These are phyloP conservation scores for Drosophila glabriapex DNA, from an alignment of 2,888 invertebrate genomes.

Conservation along the genomic window DNA sequence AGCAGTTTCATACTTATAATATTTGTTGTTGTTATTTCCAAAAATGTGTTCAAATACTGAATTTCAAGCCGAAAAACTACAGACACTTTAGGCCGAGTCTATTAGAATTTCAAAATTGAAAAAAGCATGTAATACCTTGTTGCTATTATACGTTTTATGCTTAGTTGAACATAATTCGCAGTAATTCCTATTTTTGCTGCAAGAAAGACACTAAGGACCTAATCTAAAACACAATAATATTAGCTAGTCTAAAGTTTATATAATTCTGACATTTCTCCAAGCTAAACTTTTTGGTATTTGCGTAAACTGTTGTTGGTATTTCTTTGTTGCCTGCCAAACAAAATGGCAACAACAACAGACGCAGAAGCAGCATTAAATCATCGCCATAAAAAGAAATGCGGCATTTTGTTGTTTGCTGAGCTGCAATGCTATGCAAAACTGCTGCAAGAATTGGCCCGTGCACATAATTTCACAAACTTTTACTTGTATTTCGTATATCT, in stretches of 20 bases:
- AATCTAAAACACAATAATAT: background rate
- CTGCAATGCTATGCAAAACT: no score
- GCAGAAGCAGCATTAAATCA: slow-evolving; percentile 51
- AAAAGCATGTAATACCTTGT: background rate
- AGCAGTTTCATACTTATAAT: slow-evolving; percentile 59
- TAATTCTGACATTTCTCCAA: slow-evolving; percentile 21
- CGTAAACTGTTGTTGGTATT: slow-evolving; percentile 25
- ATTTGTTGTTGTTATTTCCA: slow-evolving; percentile 7
- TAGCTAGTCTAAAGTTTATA: slow-evolving; percentile 5
- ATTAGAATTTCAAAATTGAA: background rate
- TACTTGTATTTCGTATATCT: slow-evolving; percentile 32
- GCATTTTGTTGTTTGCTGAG: background rate
- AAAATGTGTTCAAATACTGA: slow-evolving; percentile 1
- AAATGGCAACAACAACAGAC: slow-evolving; percentile 9
- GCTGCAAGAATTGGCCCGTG: background rate
- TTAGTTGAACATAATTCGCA: background rate
- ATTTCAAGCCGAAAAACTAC: background rate
- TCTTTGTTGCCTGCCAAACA: slow-evolving; percentile 24
- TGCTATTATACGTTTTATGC: background rate
- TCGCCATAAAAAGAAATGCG: slow-evolving; percentile 59
- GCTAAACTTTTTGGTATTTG: background rate
- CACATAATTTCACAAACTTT: slow-evolving; percentile 10
- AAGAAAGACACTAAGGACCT: background rate
- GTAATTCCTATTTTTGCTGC: background rate
- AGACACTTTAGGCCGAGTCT: background rate